Base-by-base conservation (phyloP, 2,797 vertebrate species). In the Sebastes dallii region DNA sequence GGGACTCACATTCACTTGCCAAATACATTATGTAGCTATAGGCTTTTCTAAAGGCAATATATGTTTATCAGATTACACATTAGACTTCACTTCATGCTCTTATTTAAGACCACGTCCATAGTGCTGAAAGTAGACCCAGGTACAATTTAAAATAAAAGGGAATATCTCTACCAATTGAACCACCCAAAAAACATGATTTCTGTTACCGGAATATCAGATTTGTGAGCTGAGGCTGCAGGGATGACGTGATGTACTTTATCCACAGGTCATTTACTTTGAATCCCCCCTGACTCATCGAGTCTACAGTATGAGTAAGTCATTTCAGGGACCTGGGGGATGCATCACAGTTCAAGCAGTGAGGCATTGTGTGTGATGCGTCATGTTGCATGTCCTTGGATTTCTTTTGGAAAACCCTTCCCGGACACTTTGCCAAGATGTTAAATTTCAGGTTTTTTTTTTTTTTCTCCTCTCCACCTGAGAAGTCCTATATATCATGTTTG, bases 211-310 rank as follows among this genome's bases (percentile, higher is more conserved):
- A 84, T 83, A 79, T 86, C 16, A 77, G 79, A 85, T 85, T 62
- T 71, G 78, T 86, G 81, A 55, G 78, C 81, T 70, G 78, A 80
- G 66, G 80, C 88, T 80, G 61, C 59, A 75, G 52, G 20, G 34
- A 81, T 93, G 89, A 90, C 85, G 89, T 92, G 77, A 89, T 87
- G 75, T 72, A 8, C 82, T 93, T 90, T 81, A 88, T 92, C 81
- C 85, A 89, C 55, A 80, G 86, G 81, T 89, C 88, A 88, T 92
- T 90, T 86, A 77, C 82, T 86, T 79, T 85, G 75, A 89, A 79
- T 90, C 81, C 81, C 87, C 77, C 82, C 68, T 92, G 90, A 91
- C 86, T 88, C 75, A 88, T 81, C 52, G 20, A 64, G 79, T 79
- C 77, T 78, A 72, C 61, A 79, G 34, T 80, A 87, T 91, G 80